Conservation (phyloP, 1,140 invertebrate genomes). For the Hyles vespertilio region DNA sequence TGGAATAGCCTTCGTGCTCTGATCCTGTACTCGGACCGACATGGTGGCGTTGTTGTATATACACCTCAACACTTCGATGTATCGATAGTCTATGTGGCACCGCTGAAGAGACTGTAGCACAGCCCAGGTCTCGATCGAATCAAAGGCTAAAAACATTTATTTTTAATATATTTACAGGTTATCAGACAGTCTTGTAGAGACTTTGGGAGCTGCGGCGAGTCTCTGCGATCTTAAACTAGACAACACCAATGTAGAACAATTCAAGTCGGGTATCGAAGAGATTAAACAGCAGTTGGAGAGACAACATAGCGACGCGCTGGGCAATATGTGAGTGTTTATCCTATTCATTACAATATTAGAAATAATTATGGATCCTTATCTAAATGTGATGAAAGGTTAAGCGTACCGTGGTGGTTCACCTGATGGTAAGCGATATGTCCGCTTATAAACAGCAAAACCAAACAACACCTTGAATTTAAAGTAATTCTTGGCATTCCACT, state of each 20-base stretch:
- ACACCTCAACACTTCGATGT: too few species aligned
- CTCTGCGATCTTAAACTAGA: slow-evolving; percentile 46
- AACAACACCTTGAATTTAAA: too few species aligned
- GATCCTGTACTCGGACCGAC: too few species aligned
- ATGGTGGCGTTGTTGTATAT: too few species aligned
- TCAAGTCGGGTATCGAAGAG: slow-evolving; percentile 31
- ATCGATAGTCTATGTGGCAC: too few species aligned
- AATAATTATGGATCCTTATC: not conserved
- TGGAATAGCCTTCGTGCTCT: too few species aligned
- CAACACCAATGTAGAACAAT: slow-evolving; percentile 24
- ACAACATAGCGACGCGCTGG: slow-evolving; percentile 36
- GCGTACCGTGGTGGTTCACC: too few species aligned
- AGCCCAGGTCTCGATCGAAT: too few species aligned
- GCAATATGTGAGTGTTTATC: slow-evolving; percentile 43
- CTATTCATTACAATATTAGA: not conserved
- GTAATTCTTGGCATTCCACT: too few species aligned
- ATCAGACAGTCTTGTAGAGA: slow-evolving; percentile 43
- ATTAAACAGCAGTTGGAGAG: slow-evolving; percentile 39
- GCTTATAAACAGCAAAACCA: too few species aligned
- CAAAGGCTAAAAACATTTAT: not conserved
- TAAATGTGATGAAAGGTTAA: too few species aligned
- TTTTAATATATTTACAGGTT: slow-evolving; percentile 27
- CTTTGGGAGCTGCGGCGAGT: slow-evolving; percentile 35
- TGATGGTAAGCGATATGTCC: too few species aligned
- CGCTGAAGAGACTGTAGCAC: not conserved